These are phyloP conservation scores for Montipora foliosa DNA, from an alignment of 64 coral and sea anemone genomes.

Conservation along the genomic window DNA sequence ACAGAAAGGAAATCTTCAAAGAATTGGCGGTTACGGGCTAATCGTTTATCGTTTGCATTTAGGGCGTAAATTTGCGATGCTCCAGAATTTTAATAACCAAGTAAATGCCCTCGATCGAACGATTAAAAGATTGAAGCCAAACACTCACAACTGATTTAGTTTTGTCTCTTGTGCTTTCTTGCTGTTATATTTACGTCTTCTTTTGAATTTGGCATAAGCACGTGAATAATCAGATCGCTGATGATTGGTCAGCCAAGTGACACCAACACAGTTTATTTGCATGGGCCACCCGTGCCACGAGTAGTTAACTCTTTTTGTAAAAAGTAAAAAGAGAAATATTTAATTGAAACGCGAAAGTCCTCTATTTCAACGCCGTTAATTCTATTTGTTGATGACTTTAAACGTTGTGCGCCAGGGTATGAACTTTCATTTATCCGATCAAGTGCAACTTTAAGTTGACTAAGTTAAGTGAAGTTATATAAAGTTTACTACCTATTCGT, in stretches of 20 bases:
- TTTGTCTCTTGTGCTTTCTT: slow-evolving; percentile 4
- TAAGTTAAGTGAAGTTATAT: no score
- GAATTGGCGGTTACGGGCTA: neutral
- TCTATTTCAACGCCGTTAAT: neutral
- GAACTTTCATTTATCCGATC: neutral
- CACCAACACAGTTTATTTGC: neutral
- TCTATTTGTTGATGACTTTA: neutral
- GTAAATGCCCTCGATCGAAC: slow-evolving; percentile 9
- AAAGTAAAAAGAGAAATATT: neutral
- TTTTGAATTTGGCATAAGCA: slow-evolving; percentile 15
- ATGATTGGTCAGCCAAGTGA: neutral
- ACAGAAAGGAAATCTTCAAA: slow-evolving; percentile 2
- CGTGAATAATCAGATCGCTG: neutral
- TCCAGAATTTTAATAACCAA: neutral
- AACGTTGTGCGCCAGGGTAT: neutral
- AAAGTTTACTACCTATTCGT: no score
- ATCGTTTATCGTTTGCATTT: neutral
- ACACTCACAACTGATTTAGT: slow-evolving; percentile 6
- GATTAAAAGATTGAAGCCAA: slow-evolving; percentile 29
- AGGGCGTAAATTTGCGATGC: neutral
- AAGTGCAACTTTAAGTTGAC: neutral
- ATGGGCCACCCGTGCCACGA: neutral
- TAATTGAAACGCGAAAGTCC: neutral
- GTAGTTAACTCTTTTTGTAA: neutral
- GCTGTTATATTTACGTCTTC: slow-evolving; percentile 31